Conservation (phyloP, 2,888 invertebrate genomes). For the Drosophila greeni region DNA sequence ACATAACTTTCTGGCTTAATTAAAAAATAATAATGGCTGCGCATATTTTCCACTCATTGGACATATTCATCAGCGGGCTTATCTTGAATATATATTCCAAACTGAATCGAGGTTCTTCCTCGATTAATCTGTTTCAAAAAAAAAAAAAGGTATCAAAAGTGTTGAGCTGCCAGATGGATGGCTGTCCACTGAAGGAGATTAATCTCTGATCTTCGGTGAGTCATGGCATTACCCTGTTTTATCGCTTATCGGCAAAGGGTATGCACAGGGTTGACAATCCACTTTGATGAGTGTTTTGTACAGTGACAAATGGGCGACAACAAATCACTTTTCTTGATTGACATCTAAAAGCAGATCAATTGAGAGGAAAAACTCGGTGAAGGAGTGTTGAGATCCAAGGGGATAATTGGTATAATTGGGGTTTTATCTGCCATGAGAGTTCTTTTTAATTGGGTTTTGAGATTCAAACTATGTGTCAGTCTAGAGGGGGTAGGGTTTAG, state of each 20-base stretch:
- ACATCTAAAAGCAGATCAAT: constrained; percentile 32
- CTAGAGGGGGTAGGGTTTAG: neutral
- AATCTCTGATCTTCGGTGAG: constrained; percentile 27
- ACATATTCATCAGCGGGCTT: constrained; percentile 63
- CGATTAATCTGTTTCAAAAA: constrained; percentile 49
- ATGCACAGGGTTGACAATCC: constrained; percentile 13
- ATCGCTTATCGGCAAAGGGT: constrained; percentile 21
- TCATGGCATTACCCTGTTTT: constrained; percentile 24
- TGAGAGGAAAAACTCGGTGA: neutral
- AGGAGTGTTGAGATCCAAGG: neutral
- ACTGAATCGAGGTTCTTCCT: constrained; percentile 5
- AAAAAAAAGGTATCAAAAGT: constrained; percentile 41
- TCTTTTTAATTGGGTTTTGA: neutral
- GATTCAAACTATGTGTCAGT: neutral
- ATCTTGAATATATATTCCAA: constrained; percentile 42
- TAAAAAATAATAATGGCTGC: constrained; percentile 53
- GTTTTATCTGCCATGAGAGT: neutral
- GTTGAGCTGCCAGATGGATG: constrained; percentile 50
- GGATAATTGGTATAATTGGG: too few relatives aligned
- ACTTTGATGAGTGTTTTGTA: constrained; percentile 56
- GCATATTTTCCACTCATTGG: constrained; percentile 30
- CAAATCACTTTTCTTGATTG: constrained; percentile 65
- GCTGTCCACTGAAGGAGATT: constrained; percentile 27
- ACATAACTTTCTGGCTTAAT: constrained; percentile 41
- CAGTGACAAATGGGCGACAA: constrained; percentile 68